Conservation (phyloP, 2,888 invertebrate genomes). For the Drosophila helvetica region DNA sequence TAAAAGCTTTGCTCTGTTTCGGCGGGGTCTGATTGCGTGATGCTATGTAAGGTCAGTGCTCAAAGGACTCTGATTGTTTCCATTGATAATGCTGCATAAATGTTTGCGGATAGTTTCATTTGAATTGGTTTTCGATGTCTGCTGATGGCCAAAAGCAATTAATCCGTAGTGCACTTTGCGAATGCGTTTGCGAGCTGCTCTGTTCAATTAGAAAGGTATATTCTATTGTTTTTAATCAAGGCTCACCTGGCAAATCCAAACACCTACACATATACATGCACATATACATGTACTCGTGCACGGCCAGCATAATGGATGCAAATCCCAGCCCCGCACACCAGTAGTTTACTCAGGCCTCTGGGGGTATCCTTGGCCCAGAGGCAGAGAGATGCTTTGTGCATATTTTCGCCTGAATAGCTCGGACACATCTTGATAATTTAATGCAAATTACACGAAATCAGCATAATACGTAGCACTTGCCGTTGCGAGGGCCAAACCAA, state of each 20-base stretch:
- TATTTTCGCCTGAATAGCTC: constrained; percentile 53
- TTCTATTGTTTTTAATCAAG: constrained; percentile 34
- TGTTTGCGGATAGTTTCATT: constrained; percentile 25
- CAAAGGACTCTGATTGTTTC: constrained; percentile 40
- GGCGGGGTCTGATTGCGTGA: constrained; percentile 23
- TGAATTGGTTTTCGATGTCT: constrained; percentile 31
- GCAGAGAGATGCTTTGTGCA: constrained; percentile 37
- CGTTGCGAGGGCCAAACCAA: constrained; percentile 29
- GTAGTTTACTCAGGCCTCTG: constrained; percentile 30
- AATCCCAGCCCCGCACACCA: constrained; percentile 10
- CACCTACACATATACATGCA: not conserved
- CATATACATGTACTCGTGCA: not conserved
- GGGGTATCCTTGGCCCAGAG: constrained; percentile 24
- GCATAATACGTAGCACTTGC: constrained; percentile 53
- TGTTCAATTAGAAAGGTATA: not conserved
- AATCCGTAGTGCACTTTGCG: constrained; percentile 15
- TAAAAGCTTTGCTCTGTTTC: constrained; percentile 49
- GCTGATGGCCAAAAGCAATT: constrained; percentile 10
- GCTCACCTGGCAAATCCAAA: not conserved
- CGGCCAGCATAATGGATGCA: constrained; percentile 23
- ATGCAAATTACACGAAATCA: constrained; percentile 76
- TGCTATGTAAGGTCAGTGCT: constrained; percentile 45
- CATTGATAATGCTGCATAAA: constrained; percentile 35
- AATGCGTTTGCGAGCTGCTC: not conserved
- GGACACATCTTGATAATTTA: constrained; percentile 70